Percentiles rank a stretch among this genome's conserved stretches.
phyloP scores from a whole-genome alignment of 2,113 vertebrate species.

The Saccopteryx leptura region DNA sequence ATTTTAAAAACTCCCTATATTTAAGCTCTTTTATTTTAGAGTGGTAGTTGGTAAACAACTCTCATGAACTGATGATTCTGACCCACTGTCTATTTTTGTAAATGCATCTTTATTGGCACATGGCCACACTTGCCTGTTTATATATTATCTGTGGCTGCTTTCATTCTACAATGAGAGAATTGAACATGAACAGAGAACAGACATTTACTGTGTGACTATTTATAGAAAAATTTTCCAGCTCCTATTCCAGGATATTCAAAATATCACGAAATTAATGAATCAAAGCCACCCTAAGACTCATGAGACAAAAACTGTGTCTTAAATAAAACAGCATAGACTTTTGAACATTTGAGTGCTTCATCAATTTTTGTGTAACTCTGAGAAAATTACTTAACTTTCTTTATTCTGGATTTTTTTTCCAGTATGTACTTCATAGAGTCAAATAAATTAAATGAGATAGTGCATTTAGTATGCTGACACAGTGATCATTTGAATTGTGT shows the following conservation, averaged over 20 bases:
- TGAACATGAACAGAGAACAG: not conserved
- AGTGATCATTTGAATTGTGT: not conserved
- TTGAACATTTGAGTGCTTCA: not conserved
- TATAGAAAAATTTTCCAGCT: not conserved
- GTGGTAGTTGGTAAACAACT: not conserved
- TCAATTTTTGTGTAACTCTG: not conserved
- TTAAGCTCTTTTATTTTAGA: conserved; percentile 27
- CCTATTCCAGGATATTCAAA: not conserved
- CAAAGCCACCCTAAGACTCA: not conserved
- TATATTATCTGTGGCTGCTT: not conserved
- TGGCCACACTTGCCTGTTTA: not conserved
- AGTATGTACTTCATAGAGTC: not conserved
- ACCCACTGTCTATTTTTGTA: not conserved
- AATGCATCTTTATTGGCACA: conserved; percentile 18
- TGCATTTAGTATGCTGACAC: not conserved
- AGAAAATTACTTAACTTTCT: not conserved
- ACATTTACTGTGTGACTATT: not conserved
- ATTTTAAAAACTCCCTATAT: not conserved
- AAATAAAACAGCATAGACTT: not conserved
- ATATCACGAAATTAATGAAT: not conserved
- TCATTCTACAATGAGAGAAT: no score
- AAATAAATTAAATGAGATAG: not conserved
- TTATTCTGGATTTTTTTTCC: not conserved
- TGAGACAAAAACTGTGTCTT: not conserved
- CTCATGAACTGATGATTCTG: not conserved